phyloP scores from a whole-genome alignment of 2,888 invertebrate genomes.

The Eupeodes latifasciatus region DNA sequence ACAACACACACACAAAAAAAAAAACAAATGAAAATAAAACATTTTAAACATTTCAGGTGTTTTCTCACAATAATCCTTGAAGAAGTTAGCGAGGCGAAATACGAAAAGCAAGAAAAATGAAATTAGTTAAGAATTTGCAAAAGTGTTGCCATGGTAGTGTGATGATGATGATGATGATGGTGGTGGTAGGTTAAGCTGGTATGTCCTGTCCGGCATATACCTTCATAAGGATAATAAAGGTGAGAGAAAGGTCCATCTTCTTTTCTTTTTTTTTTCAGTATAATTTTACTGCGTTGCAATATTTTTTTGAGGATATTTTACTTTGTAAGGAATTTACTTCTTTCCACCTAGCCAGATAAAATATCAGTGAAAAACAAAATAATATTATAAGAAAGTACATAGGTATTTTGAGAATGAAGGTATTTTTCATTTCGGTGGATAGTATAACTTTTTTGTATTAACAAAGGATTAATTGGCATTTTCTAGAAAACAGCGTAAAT shows the following conservation, averaged over 20 bases:
- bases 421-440: conserved; percentile 51
- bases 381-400: neutral
- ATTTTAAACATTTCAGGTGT: conserved; percentile 65
- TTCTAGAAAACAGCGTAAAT: neutral
- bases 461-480: conserved; percentile 28
- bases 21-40: conserved; percentile 9
- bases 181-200: neutral
- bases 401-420: conserved; percentile 27
- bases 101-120: conserved; percentile 15
- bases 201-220: too few relatives aligned
- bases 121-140: conserved; percentile 62
- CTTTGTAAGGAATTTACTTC: conserved; percentile 6
- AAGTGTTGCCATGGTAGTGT: conserved; percentile 44
- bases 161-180: neutral
- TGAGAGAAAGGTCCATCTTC: conserved; percentile 12
- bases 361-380: conserved; percentile 28
- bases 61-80: conserved; percentile 64
- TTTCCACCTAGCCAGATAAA: neutral
- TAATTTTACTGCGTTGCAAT: conserved; percentile 15
- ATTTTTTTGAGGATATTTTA: neutral
- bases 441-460: conserved; percentile 19
- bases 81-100: conserved; percentile 31
- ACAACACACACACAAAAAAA: conserved; percentile 4
- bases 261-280: conserved; percentile 27
- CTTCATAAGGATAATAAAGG: too few relatives aligned